Conservation (phyloP, 2,888 invertebrate species). For the Eledone cirrhosa region DNA sequence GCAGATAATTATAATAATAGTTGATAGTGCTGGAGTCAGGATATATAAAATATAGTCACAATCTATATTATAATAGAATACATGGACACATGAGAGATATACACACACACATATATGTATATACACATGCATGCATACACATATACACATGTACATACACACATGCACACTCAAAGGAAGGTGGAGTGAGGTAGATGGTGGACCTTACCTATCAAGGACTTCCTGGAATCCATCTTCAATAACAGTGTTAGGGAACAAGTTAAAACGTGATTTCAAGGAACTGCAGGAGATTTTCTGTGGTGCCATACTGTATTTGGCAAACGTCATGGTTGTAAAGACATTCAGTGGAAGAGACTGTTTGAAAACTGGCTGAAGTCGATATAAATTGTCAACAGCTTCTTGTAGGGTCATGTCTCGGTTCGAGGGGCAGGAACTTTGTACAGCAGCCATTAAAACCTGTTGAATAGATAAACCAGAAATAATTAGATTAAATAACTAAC, state of each 20-base stretch:
- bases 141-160: no score
- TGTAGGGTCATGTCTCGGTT: not conserved
- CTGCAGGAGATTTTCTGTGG: not conserved
- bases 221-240: conserved; percentile 25
- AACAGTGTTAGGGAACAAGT: not conserved
- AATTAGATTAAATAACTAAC: no score
- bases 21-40: no score
- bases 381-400: not conserved
- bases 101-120: no score
- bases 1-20: no score
- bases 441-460: not conserved
- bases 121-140: no score
- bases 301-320: not conserved
- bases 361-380: not conserved
- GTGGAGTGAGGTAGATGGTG: no score
- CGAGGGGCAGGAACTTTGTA: not conserved
- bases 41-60: no score
- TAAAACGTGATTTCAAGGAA: not conserved
- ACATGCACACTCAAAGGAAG: no score
- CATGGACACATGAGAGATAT: no score
- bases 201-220: conserved; percentile 22
- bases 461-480: no score
- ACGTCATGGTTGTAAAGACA: not conserved
- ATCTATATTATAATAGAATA: no score
- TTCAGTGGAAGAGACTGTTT: not conserved